Conservation (phyloP, 2,113 vertebrate genomes). For the Gopherus evgoodei region DNA sequence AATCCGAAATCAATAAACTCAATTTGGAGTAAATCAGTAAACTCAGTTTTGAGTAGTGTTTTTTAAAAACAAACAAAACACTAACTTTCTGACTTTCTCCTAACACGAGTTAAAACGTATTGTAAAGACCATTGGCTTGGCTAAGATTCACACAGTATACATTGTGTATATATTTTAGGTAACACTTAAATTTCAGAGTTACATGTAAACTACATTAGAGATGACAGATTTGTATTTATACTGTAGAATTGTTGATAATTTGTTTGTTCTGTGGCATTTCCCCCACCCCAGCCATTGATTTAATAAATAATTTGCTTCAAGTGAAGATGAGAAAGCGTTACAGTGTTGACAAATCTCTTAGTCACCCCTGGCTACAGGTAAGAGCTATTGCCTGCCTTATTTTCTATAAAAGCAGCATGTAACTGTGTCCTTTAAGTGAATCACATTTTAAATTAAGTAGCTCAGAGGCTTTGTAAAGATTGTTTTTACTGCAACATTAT, state of each 20-base stretch:
- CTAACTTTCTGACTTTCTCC: neutral
- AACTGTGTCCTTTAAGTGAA: neutral
- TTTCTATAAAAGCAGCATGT: neutral
- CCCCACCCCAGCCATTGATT: slow-evolving; percentile 89
- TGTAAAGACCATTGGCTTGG: neutral
- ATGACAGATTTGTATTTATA: neutral
- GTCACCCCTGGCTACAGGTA: slow-evolving; percentile 98
- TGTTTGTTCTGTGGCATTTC: slow-evolving; percentile 42
- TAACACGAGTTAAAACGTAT: neutral
- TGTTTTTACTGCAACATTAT: neutral
- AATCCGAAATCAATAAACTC: neutral
- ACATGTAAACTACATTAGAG: neutral
- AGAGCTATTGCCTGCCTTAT: slow-evolving; percentile 1
- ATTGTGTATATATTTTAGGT: neutral
- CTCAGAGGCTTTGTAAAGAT: neutral
- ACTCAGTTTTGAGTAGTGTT: neutral
- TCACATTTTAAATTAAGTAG: neutral
- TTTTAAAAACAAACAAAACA: neutral
- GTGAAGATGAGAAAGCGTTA: slow-evolving; percentile 99
- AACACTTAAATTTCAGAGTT: neutral
- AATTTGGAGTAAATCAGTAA: neutral
- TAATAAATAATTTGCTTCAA: slow-evolving; percentile 98
- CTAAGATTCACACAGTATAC: neutral
- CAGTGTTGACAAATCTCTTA: slow-evolving; percentile 98
- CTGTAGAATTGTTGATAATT: neutral